phyloP scores from a whole-genome alignment of 1,140 invertebrate genomes.

The Zophobas morio region DNA sequence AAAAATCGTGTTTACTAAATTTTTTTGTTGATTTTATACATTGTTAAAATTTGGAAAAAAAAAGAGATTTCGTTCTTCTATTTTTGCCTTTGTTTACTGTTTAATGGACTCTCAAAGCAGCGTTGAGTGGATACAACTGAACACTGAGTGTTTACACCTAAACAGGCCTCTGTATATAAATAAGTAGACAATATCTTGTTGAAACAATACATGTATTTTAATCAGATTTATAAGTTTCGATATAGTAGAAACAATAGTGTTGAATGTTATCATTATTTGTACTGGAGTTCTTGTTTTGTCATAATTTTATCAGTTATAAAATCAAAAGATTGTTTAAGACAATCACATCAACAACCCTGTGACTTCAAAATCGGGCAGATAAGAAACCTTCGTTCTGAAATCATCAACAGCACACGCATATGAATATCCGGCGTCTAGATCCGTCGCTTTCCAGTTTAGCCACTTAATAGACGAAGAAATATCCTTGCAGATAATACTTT shows the following conservation, averaged over 20 bases:
- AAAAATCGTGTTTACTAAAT: neutral
- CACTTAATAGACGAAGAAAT: slow-evolving; percentile 70
- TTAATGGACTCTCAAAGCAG: too few relatives aligned
- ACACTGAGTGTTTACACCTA: too few relatives aligned
- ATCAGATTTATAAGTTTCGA: too few relatives aligned
- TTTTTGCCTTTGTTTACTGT: too few relatives aligned
- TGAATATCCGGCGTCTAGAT: slow-evolving; percentile 73
- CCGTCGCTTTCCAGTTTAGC: slow-evolving; percentile 70
- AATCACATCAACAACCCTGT: slow-evolving; percentile 65
- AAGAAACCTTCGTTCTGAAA: slow-evolving; percentile 71
- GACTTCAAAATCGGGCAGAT: slow-evolving; percentile 69
- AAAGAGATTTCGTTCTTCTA: too few relatives aligned
- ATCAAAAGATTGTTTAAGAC: slow-evolving; percentile 9
- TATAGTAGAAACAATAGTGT: neutral
- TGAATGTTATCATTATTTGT: slow-evolving; percentile 9
- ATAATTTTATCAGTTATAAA: slow-evolving; percentile 19
- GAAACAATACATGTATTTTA: too few relatives aligned
- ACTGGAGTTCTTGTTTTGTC: neutral
- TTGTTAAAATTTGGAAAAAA: too few relatives aligned
- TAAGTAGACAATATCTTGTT: too few relatives aligned
- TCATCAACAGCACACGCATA: slow-evolving; percentile 78
- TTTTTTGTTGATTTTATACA: too few relatives aligned
- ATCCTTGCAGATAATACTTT: slow-evolving; percentile 73
- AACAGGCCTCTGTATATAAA: too few relatives aligned
- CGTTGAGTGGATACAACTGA: too few relatives aligned